Percentiles rank a stretch among this genome's conserved stretches.
These are phyloP conservation scores for Propsilocerus akamusi DNA, from an alignment of 1,140 invertebrate species.

Conservation along the genomic window DNA sequence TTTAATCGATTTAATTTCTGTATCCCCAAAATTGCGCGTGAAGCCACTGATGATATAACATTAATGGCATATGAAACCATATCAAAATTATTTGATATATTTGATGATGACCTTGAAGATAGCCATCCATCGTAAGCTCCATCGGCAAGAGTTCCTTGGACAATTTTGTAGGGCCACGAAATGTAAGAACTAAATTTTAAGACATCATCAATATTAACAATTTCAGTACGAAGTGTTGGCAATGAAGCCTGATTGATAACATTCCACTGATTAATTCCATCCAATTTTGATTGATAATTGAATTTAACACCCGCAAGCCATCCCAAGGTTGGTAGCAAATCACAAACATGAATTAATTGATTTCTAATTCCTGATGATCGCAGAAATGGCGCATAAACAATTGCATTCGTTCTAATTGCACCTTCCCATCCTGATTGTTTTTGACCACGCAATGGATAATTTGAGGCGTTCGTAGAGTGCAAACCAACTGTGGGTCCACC, in stretches of 20 bases:
- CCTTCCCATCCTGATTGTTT: conserved; percentile 80
- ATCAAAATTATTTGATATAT: neutral
- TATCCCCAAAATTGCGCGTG: no score
- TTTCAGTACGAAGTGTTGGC: conserved; percentile 33
- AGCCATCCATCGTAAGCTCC: conserved; percentile 30
- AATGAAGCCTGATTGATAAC: conserved; percentile 1
- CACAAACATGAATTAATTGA: conserved; percentile 61
- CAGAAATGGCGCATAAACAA: conserved; percentile 55
- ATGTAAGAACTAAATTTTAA: conserved; percentile 38
- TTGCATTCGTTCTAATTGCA: conserved; percentile 51
- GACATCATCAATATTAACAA: conserved; percentile 53
- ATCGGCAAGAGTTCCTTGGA: conserved; percentile 35
- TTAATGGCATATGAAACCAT: no score
- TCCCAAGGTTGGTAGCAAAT: conserved; percentile 74
- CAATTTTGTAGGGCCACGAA: conserved; percentile 50
- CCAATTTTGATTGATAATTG: neutral
- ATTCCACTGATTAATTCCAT: conserved; percentile 13
- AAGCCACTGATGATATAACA: no score
- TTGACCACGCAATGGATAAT: conserved; percentile 66
- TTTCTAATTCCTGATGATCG: conserved; percentile 40
- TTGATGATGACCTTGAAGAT: conserved; percentile 1
- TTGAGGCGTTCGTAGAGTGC: conserved; percentile 61
- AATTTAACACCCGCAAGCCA: conserved; percentile 33
- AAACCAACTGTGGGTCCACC: conserved; percentile 52
- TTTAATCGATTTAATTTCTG: neutral